These are phyloP conservation scores for Acleris laterana DNA, from an alignment of 2,888 invertebrate genomes.

Conservation along the genomic window DNA sequence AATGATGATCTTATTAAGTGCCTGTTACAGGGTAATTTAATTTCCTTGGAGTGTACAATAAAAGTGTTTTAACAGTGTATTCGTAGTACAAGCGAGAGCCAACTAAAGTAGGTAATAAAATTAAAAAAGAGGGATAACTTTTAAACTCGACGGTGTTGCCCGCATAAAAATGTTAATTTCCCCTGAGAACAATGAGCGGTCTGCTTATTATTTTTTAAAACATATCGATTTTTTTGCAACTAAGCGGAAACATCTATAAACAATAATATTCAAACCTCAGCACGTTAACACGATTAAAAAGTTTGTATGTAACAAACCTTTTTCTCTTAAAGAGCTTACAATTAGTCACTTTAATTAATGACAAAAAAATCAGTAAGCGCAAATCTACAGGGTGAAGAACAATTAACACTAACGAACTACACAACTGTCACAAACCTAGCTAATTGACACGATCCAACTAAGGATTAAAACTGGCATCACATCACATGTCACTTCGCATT, in stretches of 20 bases:
- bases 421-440: constrained; percentile 5
- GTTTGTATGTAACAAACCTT: too few species aligned
- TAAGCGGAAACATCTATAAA: too few species aligned
- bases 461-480: constrained; percentile 34
- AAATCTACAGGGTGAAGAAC: constrained; percentile 8
- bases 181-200: constrained; percentile 58
- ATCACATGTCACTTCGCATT: constrained; percentile 48
- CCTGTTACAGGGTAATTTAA: constrained; percentile 31
- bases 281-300: too few species aligned
- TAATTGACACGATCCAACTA: constrained; percentile 27
- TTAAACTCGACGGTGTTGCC: constrained; percentile 52
- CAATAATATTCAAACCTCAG: too few species aligned
- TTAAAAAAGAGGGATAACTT: constrained; percentile 51
- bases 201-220: constrained; percentile 55
- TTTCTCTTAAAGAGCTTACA: too few species aligned
- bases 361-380: background rate
- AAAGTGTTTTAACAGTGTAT: constrained; percentile 41
- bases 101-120: constrained; percentile 45
- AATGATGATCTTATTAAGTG: constrained; percentile 29
- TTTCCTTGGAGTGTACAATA: constrained; percentile 44
- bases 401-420: constrained; percentile 26
- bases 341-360: too few species aligned
- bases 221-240: constrained; percentile 6
- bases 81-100: constrained; percentile 28
- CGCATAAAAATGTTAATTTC: constrained; percentile 63